Evolutionary conservation across 2,797 vertebrate genomes (phyloP).

Genomic region (Chaunax sp.): DNA sequence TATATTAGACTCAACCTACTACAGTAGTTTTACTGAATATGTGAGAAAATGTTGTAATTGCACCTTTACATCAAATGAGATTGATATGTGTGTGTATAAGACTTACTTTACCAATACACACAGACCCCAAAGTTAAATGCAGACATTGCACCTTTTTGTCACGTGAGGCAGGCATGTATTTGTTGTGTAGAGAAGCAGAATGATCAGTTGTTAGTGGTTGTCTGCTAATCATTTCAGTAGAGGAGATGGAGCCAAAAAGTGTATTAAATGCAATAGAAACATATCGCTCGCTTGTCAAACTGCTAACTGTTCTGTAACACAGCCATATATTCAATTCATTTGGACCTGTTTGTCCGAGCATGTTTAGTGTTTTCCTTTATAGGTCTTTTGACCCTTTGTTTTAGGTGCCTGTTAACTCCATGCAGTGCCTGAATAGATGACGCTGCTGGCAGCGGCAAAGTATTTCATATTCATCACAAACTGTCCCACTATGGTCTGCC

Average conservation of each 20-base stretch:
- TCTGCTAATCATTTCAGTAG: slow-evolving; percentile 52
- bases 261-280: slow-evolving; percentile 57
- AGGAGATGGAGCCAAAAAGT: slow-evolving; percentile 72
- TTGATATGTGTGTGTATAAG: slow-evolving; percentile 22
- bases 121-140: slow-evolving; percentile 72
- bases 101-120: slow-evolving; percentile 41
- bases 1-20: slow-evolving; percentile 26
- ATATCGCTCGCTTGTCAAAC: slow-evolving; percentile 39
- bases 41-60: slow-evolving; percentile 52
- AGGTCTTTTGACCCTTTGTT: slow-evolving; percentile 8
- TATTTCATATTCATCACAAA: slow-evolving; percentile 33
- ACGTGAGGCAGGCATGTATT: slow-evolving; percentile 33
- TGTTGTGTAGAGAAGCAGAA: slow-evolving; percentile 31
- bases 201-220: slow-evolving; percentile 13
- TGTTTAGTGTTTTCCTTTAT: slow-evolving; percentile 22
- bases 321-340: slow-evolving; percentile 64
- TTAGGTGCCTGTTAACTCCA: slow-evolving; percentile 17
- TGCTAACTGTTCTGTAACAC: slow-evolving; percentile 44
- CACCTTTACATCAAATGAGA: slow-evolving; percentile 71
- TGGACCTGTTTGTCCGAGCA: slow-evolving; percentile 27
- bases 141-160: slow-evolving; percentile 71
- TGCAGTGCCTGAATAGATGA: slow-evolving; percentile 54
- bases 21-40: slow-evolving; percentile 38
- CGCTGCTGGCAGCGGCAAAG: slow-evolving; percentile 81
- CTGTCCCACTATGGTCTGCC: slow-evolving; percentile 39